Percentiles rank a stretch among this genome's conserved stretches.
phyloP scores from a whole-genome alignment of 2,113 vertebrate genomes.

The Solea solea region DNA sequence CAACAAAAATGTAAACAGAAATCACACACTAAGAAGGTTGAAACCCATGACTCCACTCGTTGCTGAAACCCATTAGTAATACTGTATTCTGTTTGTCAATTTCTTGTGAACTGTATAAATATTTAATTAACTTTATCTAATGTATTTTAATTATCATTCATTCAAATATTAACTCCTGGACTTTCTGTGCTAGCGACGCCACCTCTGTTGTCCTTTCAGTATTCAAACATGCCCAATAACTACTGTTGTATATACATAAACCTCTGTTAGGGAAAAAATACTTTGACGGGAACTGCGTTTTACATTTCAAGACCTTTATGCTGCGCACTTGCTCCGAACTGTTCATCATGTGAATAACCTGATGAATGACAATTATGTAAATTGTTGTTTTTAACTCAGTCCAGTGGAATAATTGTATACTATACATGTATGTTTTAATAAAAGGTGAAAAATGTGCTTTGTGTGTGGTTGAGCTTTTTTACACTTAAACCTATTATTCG shows the following conservation, averaged over 20 bases:
- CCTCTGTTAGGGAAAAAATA: constrained; percentile 59
- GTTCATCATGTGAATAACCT: constrained; percentile 56
- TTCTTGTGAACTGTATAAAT: constrained; percentile 79
- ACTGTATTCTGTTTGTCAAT: constrained; percentile 39
- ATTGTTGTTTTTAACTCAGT: constrained; percentile 53
- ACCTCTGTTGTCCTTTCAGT: constrained; percentile 51
- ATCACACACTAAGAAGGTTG: constrained; percentile 23
- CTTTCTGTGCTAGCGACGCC: constrained; percentile 43
- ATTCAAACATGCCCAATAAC: constrained; percentile 66
- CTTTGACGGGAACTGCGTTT: constrained; percentile 62
- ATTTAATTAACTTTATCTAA: constrained; percentile 70
- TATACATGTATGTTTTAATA: constrained; percentile 71
- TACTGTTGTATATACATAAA: constrained; percentile 79
- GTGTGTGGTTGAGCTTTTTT: constrained; percentile 15
- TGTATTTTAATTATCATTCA: constrained; percentile 61
- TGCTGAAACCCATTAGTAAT: constrained; percentile 29
- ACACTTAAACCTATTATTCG: neutral
- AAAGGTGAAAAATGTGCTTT: constrained; percentile 56
- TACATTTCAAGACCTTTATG: constrained; percentile 43
- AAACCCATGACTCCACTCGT: constrained; percentile 25
- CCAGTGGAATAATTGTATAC: constrained; percentile 52
- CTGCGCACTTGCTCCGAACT: constrained; percentile 59
- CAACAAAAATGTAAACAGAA: constrained; percentile 34
- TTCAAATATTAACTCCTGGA: constrained; percentile 45
- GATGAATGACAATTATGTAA: constrained; percentile 61